A percentile compares a stretch with the other conserved stretches of the same genome.
phyloP scores from a whole-genome alignment of 2,888 invertebrate species.

The Agrypnus murinus region DNA sequence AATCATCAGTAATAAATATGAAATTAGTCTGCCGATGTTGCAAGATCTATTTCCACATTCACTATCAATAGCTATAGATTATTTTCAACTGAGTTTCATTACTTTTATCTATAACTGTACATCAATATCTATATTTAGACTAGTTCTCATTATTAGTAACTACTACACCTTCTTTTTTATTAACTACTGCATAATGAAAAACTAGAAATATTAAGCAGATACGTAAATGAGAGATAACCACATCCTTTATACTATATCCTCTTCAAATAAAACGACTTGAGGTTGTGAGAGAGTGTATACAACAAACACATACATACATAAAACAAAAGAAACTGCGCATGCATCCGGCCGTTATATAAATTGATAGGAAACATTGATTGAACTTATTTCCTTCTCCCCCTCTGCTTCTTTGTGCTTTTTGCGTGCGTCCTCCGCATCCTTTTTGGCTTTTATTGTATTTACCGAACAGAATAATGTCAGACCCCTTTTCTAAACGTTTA shows the following conservation, averaged over 20 bases:
- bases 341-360: constrained; percentile 39
- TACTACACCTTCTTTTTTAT: not conserved
- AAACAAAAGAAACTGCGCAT: constrained; percentile 32
- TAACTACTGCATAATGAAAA: too few species aligned
- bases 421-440: constrained; percentile 35
- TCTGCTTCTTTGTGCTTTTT: constrained; percentile 38
- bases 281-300: not conserved
- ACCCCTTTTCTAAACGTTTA: constrained; percentile 58
- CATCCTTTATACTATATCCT: constrained; percentile 11
- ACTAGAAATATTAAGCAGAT: constrained; percentile 7
- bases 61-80: too few species aligned
- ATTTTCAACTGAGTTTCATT: too few species aligned
- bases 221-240: constrained; percentile 14
- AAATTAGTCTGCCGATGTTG: too few species aligned
- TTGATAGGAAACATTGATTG: constrained; percentile 44
- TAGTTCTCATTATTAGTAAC: constrained; percentile 9
- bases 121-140: too few species aligned
- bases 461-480: constrained; percentile 38
- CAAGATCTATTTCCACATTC: too few species aligned
- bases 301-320: too few species aligned
- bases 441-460: constrained; percentile 47
- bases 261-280: not conserved
- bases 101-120: too few species aligned
- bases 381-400: constrained; percentile 40
- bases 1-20: too few species aligned